Evolutionary conservation across 2,797 vertebrate species (phyloP).

Genomic region (Cheirogaleus major): DNA sequence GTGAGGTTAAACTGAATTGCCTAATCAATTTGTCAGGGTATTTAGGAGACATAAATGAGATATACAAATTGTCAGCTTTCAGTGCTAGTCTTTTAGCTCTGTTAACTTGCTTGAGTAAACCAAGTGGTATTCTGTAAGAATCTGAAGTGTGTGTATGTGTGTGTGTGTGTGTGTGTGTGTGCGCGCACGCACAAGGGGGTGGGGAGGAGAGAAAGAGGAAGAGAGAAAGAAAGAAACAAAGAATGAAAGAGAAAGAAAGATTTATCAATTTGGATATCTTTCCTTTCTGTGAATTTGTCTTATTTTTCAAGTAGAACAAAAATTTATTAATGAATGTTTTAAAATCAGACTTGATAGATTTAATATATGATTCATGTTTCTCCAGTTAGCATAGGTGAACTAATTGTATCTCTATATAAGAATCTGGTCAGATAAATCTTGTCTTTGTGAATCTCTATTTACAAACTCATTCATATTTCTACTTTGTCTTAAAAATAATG

Average conservation of each 20-base stretch:
- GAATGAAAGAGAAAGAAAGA: background rate
- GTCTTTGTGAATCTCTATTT: background rate
- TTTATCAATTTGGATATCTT: background rate
- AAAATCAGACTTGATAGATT: background rate
- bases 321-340: background rate
- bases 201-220: background rate
- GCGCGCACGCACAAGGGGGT: too few relatives aligned
- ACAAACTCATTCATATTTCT: conserved; percentile 11
- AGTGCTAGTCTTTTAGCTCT: background rate
- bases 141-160: background rate
- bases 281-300: background rate
- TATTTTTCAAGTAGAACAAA: conserved; percentile 12
- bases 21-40: background rate
- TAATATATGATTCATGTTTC: background rate
- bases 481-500: background rate
- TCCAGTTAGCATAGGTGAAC: background rate
- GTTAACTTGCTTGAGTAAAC: background rate
- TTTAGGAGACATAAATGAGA: background rate
- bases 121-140: background rate
- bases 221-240: background rate
- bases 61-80: background rate
- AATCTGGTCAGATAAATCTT: conserved; percentile 5
- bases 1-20: background rate
- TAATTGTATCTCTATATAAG: background rate
- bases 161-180: background rate